A percentile compares a stretch with the other conserved stretches of the same genome.
phyloP scores from a whole-genome alignment of 2,888 invertebrate genomes.

The Papilio elwesi region DNA sequence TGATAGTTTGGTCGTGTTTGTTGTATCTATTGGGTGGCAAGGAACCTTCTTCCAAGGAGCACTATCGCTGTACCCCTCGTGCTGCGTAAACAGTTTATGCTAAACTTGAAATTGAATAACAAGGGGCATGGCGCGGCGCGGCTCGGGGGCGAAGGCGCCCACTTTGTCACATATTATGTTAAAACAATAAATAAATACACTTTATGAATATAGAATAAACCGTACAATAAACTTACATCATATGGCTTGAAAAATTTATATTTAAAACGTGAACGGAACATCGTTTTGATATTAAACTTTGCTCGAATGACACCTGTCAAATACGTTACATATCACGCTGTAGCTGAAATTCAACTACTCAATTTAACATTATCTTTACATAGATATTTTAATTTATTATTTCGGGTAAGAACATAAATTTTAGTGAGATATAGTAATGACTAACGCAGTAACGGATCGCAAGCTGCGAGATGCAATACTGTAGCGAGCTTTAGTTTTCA shows the following conservation, averaged over 20 bases:
- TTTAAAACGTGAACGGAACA: too few species aligned
- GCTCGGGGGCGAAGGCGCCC: neutral
- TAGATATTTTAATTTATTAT: too few species aligned
- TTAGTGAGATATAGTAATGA: neutral
- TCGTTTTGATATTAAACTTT: too few species aligned
- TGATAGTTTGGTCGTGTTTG: neutral
- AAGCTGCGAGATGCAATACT: slow-evolving; percentile 4
- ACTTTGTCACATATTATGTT: slow-evolving; percentile 5
- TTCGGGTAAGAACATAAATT: slow-evolving; percentile 2
- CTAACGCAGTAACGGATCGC: neutral
- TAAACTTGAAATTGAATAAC: slow-evolving; percentile 74
- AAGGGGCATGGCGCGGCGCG: slow-evolving; percentile 18
- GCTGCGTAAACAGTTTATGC: slow-evolving; percentile 76
- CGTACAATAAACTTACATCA: neutral
- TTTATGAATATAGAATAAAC: neutral
- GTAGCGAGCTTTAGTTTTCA: slow-evolving; percentile 13
- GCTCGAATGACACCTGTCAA: too few species aligned
- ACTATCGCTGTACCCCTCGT: neutral
- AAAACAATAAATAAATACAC: slow-evolving; percentile 17
- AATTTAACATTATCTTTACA: too few species aligned
- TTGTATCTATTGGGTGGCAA: neutral
- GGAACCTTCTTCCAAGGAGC: neutral
- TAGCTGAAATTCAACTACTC: too few species aligned
- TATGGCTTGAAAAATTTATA: neutral
- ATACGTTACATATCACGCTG: too few species aligned